Conservation (phyloP, 2,113 vertebrate genomes). For the Macroglossus sobrinus region DNA sequence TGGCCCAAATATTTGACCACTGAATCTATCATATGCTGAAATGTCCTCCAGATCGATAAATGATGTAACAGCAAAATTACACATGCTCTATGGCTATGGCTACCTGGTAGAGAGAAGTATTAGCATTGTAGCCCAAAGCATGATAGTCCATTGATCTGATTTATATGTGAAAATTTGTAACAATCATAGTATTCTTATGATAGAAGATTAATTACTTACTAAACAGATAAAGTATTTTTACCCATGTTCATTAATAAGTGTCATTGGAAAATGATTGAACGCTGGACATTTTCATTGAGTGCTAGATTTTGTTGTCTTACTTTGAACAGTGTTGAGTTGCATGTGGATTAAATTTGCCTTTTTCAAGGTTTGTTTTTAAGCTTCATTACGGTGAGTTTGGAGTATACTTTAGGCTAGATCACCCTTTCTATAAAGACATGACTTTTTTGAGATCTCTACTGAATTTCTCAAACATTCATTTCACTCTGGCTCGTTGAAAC, state of each 20-base stretch:
- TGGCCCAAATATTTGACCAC: not conserved
- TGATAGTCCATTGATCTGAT: not conserved
- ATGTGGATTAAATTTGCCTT: not conserved
- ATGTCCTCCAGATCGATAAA: not conserved
- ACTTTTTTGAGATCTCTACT: not conserved
- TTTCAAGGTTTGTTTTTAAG: not conserved
- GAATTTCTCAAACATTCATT: not conserved
- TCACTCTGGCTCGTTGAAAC: not conserved
- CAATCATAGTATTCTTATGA: not conserved
- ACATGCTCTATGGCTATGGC: not conserved
- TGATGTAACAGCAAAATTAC: not conserved
- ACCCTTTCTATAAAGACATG: not conserved
- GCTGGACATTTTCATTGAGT: not conserved
- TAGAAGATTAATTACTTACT: not conserved
- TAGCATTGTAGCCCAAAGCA: not conserved
- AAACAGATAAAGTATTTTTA: not conserved
- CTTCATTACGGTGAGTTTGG: not conserved
- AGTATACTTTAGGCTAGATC: not conserved
- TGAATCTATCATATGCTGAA: not conserved
- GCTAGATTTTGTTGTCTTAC: not conserved
- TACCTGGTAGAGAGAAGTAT: not conserved
- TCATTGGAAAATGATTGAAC: not conserved
- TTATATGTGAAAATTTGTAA: constrained; percentile 10
- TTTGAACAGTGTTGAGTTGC: not conserved
- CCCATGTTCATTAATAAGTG: not conserved